phyloP scores from a whole-genome alignment of 2,113 vertebrate genomes.

The Amazona vittata region DNA sequence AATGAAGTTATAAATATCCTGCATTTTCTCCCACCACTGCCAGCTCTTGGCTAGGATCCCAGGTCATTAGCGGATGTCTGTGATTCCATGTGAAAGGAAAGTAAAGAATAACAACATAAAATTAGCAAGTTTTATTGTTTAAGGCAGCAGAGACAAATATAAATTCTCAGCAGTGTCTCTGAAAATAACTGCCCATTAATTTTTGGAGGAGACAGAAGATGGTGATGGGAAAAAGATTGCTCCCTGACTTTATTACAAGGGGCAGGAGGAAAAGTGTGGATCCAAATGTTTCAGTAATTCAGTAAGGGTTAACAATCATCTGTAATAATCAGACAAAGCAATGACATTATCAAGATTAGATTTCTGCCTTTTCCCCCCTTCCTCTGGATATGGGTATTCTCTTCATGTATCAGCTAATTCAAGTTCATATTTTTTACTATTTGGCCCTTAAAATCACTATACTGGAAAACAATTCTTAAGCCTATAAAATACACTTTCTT shows the following conservation, averaged over 20 bases:
- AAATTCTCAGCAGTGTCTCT: neutral
- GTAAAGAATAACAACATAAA: conserved; percentile 29
- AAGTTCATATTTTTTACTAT: neutral
- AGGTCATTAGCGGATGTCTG: conserved; percentile 42
- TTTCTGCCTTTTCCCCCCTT: neutral
- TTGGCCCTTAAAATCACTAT: neutral
- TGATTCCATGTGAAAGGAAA: conserved; percentile 39
- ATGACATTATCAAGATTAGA: neutral
- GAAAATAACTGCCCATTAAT: neutral
- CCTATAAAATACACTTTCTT: neutral
- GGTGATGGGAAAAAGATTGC: neutral
- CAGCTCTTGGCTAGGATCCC: conserved; percentile 47
- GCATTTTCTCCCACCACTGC: neutral
- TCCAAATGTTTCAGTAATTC: neutral
- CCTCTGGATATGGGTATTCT: neutral
- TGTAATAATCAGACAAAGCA: neutral
- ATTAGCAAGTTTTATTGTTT: neutral
- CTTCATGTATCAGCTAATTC: neutral
- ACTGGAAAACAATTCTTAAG: neutral
- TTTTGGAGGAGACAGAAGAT: neutral
- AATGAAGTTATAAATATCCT: conserved; percentile 57
- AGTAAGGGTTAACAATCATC: neutral
- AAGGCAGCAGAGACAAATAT: neutral
- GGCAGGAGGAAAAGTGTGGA: neutral
- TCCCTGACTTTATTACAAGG: neutral